Evolutionary conservation across 1,140 invertebrate species (phyloP), one percentile per base, ranked within the genome.

Genomic region (Meloidogyne hapla): DNA sequence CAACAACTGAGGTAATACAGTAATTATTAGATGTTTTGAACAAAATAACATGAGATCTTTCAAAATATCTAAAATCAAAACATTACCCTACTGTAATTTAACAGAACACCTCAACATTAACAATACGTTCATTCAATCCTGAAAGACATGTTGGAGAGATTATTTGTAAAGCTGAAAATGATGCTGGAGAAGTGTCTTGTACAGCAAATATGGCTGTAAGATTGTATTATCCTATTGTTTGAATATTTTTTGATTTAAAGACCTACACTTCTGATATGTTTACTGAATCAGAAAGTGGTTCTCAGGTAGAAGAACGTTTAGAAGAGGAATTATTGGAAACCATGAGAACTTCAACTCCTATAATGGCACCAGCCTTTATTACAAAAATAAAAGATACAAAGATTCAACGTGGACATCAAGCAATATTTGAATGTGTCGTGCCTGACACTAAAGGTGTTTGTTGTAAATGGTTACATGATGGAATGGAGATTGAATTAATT

Each of bases 401-500:
- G 18, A 84, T 83, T 4, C 80, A 84, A 67, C 75, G 76, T 26
- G 85, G 86, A 18, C 80, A 85, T 72, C 79, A 86, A 72, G 85
- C 85, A 15, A 83, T 87, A 23, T 86, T 86, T 74, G 85, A 87
- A 75, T 87, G 87, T 67, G 83, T 87, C 23, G 83, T 88, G 33
- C 84, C 87, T 28, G 87, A 88, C 66, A 87, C 87, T 6, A 87
- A 92, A 21, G 92, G 92, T 6, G 92, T 93, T 75, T 89, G 90
- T 23, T 93, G 92, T 85, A 91, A 91, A 74, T 85, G 81, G 87
- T n/a, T 81, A 74, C 91, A 66, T 65, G 74, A 69, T 33, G 23
- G 76, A 25, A 72, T 92, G 82, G 90, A 91, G 80, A 89, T 94
- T 38, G 88, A 91, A 68, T 83, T 89, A 3, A 91, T 92, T 83